Evolutionary conservation across 2,113 vertebrate genomes (phyloP).

Genomic region (Eupsittula cactorum): DNA sequence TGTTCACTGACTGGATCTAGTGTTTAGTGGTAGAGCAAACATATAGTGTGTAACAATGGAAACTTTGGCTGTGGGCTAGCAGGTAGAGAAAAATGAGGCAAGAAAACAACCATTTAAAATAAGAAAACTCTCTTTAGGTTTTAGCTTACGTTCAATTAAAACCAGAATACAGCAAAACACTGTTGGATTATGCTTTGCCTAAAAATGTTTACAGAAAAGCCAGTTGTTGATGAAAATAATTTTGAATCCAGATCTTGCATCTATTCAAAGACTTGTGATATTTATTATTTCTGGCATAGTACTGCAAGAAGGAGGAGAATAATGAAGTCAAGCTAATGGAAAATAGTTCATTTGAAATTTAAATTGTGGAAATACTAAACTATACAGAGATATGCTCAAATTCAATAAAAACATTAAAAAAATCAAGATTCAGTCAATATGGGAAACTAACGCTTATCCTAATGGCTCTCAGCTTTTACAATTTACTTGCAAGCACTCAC

Average conservation of each 20-base stretch:
- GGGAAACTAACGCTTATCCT: background rate
- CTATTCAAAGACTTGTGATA: background rate
- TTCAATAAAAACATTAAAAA: background rate
- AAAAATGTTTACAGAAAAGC: background rate
- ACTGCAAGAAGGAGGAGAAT: background rate
- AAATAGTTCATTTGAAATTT: background rate
- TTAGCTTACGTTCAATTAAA: background rate
- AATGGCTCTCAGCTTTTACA: background rate
- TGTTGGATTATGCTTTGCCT: background rate
- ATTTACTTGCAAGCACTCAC: slow-evolving; percentile 40
- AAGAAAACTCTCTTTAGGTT: background rate
- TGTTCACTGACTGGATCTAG: background rate
- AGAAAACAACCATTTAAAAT: background rate
- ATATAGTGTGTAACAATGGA: fast-evolving
- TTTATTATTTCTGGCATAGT: background rate
- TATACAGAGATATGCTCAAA: background rate
- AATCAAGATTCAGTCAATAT: background rate
- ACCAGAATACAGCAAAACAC: background rate
- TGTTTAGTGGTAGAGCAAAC: background rate
- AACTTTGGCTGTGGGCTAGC: background rate
- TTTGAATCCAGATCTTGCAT: background rate
- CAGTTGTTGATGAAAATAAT: background rate
- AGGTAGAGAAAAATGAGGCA: background rate
- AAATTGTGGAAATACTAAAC: background rate
- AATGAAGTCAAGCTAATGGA: background rate